Base-by-base conservation (phyloP, 1,140 invertebrate species). In the Ceratitis capitata region DNA sequence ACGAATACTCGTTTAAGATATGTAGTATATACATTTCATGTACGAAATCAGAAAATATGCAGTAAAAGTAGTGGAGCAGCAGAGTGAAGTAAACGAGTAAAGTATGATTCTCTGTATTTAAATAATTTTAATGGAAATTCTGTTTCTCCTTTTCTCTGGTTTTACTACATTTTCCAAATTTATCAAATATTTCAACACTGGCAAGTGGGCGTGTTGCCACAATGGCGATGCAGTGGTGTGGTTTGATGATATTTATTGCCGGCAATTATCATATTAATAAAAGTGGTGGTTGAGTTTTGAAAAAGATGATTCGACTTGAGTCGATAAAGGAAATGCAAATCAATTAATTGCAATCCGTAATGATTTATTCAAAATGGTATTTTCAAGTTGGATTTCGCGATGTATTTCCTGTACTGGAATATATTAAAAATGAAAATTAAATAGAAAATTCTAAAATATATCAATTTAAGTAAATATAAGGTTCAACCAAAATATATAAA, bases 141-240 rank as follows among this genome's bases (percentile, higher is more conserved):
- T 29, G 12, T 61, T 61, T 14, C 29, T 19, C 14, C 61, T 12
- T 23, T 56, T 56, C 51, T 56, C n/a, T 23, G 19, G 26, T 61
- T 61, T 61, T 61, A 61, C 58, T 61, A 29, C 58, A 32, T 61
- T 61, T 61, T 12, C 23, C 58, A 61, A 61, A 69, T 69, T 69
- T 16, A 69, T 35, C 61, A 69, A 69, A 69, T 69, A 69, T 69
- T 69, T n/a, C n/a, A 16, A 35, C 32, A 19, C 19, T 69, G 61
- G 29, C 61, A 69, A 69, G 61, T 69, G 14, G 61, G 61, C 26
- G 32, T 19, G 51, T 19, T 69, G 16, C 14, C 29, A 69, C n/a
- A 35, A 39, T 12, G 29, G 61, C 4, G 39, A 69, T 56, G 19
- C 51, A 6, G 51, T 23, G 51, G n/a, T 1, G 23, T 56, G 51